Evolutionary conservation across 64 coral and sea anemone species (phyloP), one percentile per base, ranked within the genome.

Genomic region (Montipora foliosa): DNA sequence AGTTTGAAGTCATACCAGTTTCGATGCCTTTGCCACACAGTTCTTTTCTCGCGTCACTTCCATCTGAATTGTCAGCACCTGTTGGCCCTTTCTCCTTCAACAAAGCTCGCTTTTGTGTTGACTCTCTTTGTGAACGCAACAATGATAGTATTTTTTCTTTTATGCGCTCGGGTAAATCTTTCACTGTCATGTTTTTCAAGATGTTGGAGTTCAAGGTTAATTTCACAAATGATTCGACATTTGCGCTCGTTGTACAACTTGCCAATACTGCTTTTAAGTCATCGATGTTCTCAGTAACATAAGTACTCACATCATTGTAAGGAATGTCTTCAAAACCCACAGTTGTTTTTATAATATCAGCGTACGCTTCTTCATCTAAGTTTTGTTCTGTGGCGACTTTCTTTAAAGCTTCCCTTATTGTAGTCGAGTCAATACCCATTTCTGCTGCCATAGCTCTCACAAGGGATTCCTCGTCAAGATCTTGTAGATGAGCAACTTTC

Each of bases 321-420:
- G 78, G 89, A 17, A 76, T 69, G 5, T 89, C 79, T 24, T 72
- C 73, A 84, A 94, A 75, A 8, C 93, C 93, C 14, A 90, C 79
- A 13, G 60, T 72, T 21, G 20, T 16, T 17, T 88, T 79, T 13
- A 84, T 64, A 29, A 55, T 84, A 24, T 76, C 69, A 0, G 79
- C 79, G 69, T 46, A 90, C 12, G 75, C 15, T 6, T 94, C 88
- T 44, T 90, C 48, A 24, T 94, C 88, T 37, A 53, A n/a, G 6
- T 29, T 80, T 9, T 66, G 11, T 17, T 16, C 58, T 12, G 82
- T 68, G 0, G 11, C 46, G 8, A 68, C 68, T 8, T 61, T 50
- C 49, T 10, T 19, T 3, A 84, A 84, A 17, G 44, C 81, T 48
- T 69, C 81, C 0, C 46, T 68, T 6, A 47, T 84, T 20, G 81